Percentiles rank a stretch among this genome's conserved stretches.
Conservation (phyloP, 2,797 vertebrate genomes). For the Chrysocyon brachyurus region DNA sequence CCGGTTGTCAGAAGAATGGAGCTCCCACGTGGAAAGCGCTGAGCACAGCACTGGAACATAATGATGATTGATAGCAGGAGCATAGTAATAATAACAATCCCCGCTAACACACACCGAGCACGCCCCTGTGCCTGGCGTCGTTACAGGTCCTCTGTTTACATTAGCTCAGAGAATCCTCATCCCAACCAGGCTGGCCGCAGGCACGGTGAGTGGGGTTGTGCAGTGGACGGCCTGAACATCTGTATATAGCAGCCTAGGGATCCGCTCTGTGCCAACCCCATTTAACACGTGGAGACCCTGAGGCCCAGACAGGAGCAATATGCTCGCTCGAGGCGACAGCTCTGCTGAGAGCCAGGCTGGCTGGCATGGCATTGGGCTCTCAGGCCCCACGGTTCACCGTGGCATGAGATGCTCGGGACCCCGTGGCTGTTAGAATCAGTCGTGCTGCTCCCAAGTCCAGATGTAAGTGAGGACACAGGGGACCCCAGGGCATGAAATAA, state of each 20-base stretch:
- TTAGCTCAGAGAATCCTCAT: not conserved
- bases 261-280: not conserved
- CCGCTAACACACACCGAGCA: fast-evolving
- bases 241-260: not conserved
- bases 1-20: not conserved
- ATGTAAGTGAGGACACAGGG: not conserved
- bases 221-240: not conserved
- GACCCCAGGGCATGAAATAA: not conserved
- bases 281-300: not conserved
- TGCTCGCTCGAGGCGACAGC: not conserved
- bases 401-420: not conserved
- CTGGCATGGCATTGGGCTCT: not conserved
- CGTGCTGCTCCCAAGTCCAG: not conserved
- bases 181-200: not conserved
- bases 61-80: not conserved
- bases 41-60: fast-evolving
- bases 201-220: not conserved
- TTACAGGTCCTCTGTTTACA: not conserved
- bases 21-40: not conserved
- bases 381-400: not conserved
- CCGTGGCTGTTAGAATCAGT: not conserved
- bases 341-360: fast-evolving
- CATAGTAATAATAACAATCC: not conserved
- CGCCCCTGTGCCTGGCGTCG: fast-evolving
- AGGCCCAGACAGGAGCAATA: not conserved